Base-by-base conservation (phyloP, 2,797 vertebrate genomes). In the Myripristis jacobus region DNA sequence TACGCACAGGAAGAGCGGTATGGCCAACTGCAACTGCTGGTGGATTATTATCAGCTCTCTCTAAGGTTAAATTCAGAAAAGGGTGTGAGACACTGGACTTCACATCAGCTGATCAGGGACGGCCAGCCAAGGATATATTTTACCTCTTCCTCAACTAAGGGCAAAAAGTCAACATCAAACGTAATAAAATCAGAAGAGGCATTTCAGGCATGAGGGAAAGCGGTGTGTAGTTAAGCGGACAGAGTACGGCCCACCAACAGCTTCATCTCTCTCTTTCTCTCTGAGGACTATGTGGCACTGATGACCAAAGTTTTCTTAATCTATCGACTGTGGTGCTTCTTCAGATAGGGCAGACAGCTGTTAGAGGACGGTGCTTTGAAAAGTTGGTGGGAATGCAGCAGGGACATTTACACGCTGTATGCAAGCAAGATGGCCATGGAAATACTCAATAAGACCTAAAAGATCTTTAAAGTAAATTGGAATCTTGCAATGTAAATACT, bases 191-290 rank as follows among this genome's bases (percentile, higher is more conserved):
- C 54, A 78, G 54, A 34, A 63, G 54, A 82, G 62, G 67, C 38
- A 78, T 88, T 55, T 78, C 29, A 85, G 78, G 72, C 70, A 75
- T 76, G 81, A 61, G 47, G 65, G 79, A 75, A 73, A 66, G 75
- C 47, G 11, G 34, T 36, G 34, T 36, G 13, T 51, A 31, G 21
- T 36, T 36, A 12, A 38, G n/a, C 6, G 8, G 34, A 36, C 2
- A 6, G 29, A 6, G 29, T 8, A 25, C 61, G 16, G 16, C 44
- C 70, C 65, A 51, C 48, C 0, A 34, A 51, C 44, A 73, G 36
- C 84, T 73, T 67, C 27, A 70, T 77, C 59, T 78, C 53, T 55
- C 31, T n/a, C n/a, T n/a, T n/a, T n/a, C n/a, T n/a, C n/a, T n/a
- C n/a, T n/a, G n/a, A 74, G 24, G 52, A 73, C 59, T 50, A 21